Evolutionary conservation across 1,140 invertebrate genomes (phyloP).

Genomic region (Parapsyche elsis): DNA sequence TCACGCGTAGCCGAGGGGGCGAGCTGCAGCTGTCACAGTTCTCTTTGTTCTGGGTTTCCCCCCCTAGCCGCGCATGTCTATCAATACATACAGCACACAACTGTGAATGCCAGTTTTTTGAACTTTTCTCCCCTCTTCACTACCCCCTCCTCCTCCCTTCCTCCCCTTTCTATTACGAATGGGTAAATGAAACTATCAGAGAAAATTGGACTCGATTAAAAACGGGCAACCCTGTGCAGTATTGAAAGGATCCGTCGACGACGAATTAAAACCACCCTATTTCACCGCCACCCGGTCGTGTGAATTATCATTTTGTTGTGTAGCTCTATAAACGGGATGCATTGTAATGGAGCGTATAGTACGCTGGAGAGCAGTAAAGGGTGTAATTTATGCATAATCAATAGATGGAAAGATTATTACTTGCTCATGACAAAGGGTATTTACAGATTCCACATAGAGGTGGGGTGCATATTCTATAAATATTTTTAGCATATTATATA

Average conservation of each 20-base stretch:
- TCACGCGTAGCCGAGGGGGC: constrained; percentile 5
- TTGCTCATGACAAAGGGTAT: too few species aligned
- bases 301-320: constrained; percentile 9
- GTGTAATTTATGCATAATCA: constrained; percentile 9
- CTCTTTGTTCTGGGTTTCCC: constrained; percentile 15
- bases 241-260: too few species aligned
- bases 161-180: too few species aligned
- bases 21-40: constrained; percentile 6
- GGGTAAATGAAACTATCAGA: background rate
- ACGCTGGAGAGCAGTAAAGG: too few species aligned
- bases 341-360: background rate
- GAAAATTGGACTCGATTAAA: constrained; percentile 11
- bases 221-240: background rate
- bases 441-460: too few species aligned
- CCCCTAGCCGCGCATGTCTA: too few species aligned
- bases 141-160: too few species aligned
- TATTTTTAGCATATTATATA: too few species aligned
- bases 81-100: too few species aligned
- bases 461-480: too few species aligned
- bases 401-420: background rate
- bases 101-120: too few species aligned
- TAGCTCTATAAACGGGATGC: background rate
- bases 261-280: background rate
- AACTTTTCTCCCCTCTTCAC: too few species aligned
- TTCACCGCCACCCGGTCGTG: background rate